Evolutionary conservation across 2,113 vertebrate genomes (phyloP).

Genomic region (Gorsachius goisagi): DNA sequence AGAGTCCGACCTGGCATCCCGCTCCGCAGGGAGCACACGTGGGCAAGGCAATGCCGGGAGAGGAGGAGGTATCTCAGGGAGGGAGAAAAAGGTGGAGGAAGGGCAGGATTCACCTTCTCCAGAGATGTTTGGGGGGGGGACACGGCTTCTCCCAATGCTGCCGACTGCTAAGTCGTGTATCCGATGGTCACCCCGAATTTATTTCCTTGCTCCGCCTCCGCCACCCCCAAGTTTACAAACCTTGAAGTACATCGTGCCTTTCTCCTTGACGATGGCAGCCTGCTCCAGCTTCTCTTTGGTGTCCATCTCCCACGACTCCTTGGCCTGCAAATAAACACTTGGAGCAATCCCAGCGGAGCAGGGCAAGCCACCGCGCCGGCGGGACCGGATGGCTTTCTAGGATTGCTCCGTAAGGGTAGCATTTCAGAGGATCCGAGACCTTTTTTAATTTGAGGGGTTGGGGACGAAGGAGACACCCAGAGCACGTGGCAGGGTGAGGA

Average conservation of each 20-base stretch:
- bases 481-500: fast-evolving
- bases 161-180: not conserved
- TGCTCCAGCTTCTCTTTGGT: conserved; percentile 90
- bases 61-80: not conserved
- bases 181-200: not conserved
- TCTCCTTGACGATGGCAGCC: conserved; percentile 85
- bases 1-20: not conserved
- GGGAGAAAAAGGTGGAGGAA: not conserved
- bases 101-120: not conserved
- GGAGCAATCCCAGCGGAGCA: not conserved
- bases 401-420: not conserved
- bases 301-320: conserved; percentile 98
- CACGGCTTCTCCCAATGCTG: not conserved
- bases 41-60: not conserved
- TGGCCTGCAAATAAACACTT: conserved; percentile 79
- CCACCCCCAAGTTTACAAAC: conserved; percentile 60
- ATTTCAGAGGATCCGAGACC: not conserved
- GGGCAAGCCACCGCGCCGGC: not conserved
- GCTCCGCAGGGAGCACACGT: not conserved
- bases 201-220: not conserved
- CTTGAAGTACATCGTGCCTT: conserved; percentile 96
- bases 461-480: not conserved
- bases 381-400: not conserved
- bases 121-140: fast-evolving
- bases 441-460: not conserved